A percentile compares a stretch with the other conserved stretches of the same genome.
phyloP scores from a whole-genome alignment of 2,888 invertebrate species.

The Xanthorhoe spadicearia region DNA sequence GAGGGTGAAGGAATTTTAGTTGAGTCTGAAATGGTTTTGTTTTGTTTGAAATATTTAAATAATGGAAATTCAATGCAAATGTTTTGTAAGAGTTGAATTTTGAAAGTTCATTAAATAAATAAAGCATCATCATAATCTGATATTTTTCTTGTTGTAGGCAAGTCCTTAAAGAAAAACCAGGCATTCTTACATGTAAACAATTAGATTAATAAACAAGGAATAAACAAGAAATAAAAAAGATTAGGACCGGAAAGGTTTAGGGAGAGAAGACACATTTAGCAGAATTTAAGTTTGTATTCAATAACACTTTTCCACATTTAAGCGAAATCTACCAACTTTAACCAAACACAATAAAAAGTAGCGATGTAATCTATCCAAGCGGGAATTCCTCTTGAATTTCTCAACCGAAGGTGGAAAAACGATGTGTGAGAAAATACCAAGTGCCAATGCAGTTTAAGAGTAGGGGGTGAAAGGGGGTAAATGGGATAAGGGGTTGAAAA shows the following conservation, averaged over 20 bases:
- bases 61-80: not conserved
- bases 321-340: not conserved
- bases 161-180: too few species aligned
- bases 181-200: too few species aligned
- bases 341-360: not conserved
- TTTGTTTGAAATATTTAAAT: not conserved
- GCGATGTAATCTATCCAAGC: not conserved
- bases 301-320: not conserved
- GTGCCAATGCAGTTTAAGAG: constrained; percentile 25
- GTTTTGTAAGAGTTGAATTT: too few species aligned
- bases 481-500: constrained; percentile 8
- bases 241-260: too few species aligned
- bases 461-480: constrained; percentile 9
- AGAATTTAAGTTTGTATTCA: too few species aligned
- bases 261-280: too few species aligned
- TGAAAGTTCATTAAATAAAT: too few species aligned
- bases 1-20: constrained; percentile 6
- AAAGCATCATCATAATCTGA: too few species aligned
- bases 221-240: too few species aligned
- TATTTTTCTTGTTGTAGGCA: too few species aligned
- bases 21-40: not conserved
- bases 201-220: too few species aligned
- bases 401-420: constrained; percentile 19
- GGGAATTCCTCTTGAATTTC: not conserved
- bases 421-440: constrained; percentile 38